These are phyloP conservation scores for Chrysemys picta DNA, from an alignment of 2,113 vertebrate genomes.

Conservation along the genomic window DNA sequence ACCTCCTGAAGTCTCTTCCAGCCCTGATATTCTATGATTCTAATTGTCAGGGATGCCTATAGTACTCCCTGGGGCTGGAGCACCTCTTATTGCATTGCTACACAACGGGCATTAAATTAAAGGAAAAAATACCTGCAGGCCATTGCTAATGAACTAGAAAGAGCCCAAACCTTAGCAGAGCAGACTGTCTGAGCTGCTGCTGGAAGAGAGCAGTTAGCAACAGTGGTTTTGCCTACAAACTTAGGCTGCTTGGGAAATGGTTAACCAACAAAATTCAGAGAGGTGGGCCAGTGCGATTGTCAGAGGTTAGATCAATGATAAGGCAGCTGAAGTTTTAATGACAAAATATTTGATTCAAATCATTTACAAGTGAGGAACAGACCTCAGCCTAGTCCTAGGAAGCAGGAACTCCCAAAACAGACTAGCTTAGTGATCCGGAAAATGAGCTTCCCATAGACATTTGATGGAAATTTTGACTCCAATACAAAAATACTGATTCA, in stretches of 20 bases:
- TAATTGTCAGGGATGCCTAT: not conserved
- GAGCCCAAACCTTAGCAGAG: not conserved
- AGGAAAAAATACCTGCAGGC: not conserved
- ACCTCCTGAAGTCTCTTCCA: too few relatives aligned
- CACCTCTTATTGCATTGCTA: conserved; percentile 43
- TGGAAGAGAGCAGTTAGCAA: not conserved
- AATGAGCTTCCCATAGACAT: not conserved
- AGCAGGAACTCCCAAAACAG: not conserved
- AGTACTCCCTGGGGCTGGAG: accelerated
- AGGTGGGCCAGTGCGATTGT: not conserved
- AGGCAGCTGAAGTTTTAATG: not conserved
- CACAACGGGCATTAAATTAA: not conserved
- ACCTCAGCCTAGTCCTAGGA: not conserved
- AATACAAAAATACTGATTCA: not conserved
- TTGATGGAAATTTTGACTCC: not conserved
- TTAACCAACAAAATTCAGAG: not conserved
- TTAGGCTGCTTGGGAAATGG: not conserved
- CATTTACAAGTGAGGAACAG: not conserved
- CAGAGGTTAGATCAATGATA: not conserved
- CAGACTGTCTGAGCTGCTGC: not conserved
- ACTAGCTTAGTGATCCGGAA: not conserved
- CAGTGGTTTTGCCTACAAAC: not conserved
- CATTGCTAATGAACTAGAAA: not conserved
- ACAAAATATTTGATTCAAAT: not conserved
- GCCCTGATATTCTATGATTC: too few relatives aligned